Percentiles rank a stretch among this genome's conserved stretches.
These are phyloP conservation scores for Halocynthia roretzi DNA, from an alignment of 23 tunicate genomes.

Conservation along the genomic window DNA sequence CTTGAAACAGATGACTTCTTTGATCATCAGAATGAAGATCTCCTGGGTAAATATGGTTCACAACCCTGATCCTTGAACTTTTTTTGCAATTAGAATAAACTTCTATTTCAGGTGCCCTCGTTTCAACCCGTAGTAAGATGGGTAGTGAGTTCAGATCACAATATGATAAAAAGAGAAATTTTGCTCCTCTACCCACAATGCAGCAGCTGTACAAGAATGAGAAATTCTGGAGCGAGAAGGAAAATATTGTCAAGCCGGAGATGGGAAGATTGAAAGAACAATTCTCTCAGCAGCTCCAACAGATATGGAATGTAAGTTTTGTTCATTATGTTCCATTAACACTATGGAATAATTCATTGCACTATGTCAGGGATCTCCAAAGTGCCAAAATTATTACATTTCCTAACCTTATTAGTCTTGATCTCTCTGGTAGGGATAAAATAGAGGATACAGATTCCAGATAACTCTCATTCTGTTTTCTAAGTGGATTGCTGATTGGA, in stretches of 20 bases:
- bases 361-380: too few relatives aligned
- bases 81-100: too few relatives aligned
- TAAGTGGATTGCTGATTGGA: conserved; percentile 42
- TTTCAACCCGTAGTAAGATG: conserved; percentile 17
- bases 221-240: conserved; percentile 50
- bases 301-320: conserved; percentile 64
- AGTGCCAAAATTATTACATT: too few relatives aligned
- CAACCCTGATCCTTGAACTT: too few relatives aligned
- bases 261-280: conserved; percentile 48
- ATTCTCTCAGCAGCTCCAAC: conserved; percentile 36
- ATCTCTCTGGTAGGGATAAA: too few relatives aligned
- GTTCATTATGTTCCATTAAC: too few relatives aligned
- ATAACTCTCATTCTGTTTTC: too few relatives aligned
- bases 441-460: too few relatives aligned
- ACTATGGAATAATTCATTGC: too few relatives aligned
- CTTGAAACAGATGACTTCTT: conserved; percentile 52
- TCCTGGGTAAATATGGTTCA: conserved; percentile 10
- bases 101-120: background rate
- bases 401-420: too few relatives aligned
- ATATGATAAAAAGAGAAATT: too few relatives aligned
- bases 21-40: background rate
- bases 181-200: conserved; percentile 41
- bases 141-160: conserved; percentile 24
- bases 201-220: conserved; percentile 49
- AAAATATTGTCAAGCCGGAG: conserved; percentile 24